Evolutionary conservation across 23 tunicate species (phyloP).

Genomic region (Botrylloides violaceus): DNA sequence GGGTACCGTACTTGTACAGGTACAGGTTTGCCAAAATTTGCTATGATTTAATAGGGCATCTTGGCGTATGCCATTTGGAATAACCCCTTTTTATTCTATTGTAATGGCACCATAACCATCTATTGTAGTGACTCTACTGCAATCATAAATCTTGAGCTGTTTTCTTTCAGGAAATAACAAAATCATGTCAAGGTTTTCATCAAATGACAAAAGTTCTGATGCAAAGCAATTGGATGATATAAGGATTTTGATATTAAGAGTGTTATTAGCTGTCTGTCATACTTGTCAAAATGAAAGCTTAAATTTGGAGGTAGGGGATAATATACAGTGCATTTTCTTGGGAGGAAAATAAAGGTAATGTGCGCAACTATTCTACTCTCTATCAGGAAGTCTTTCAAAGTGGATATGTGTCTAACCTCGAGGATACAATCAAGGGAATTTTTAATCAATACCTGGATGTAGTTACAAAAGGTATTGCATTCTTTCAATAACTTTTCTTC

Average conservation of each 20-base stretch:
- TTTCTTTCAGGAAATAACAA: not conserved
- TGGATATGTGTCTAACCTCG: not conserved
- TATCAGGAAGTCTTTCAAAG: not conserved
- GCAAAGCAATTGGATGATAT: not conserved
- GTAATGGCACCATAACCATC: no score
- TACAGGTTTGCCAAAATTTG: no score
- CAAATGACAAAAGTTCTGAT: not conserved
- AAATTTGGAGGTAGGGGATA: not conserved
- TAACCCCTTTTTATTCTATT: no score
- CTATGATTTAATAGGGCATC: no score
- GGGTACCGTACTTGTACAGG: no score
- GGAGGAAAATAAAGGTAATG: no score
- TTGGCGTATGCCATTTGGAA: no score
- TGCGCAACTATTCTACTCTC: no score
- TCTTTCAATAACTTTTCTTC: no score
- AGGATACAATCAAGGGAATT: not conserved
- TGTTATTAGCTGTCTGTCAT: not conserved
- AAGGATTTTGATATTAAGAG: not conserved
- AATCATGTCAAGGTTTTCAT: not conserved
- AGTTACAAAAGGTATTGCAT: not conserved
- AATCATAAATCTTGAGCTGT: no score
- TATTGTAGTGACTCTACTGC: no score
- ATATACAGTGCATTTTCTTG: no score
- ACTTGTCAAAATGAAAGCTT: not conserved
- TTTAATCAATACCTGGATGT: not conserved